Evolutionary conservation across 2,797 vertebrate species (phyloP), one percentile per base, ranked within the genome.

Genomic region (Enteromius unitaeniatus): DNA sequence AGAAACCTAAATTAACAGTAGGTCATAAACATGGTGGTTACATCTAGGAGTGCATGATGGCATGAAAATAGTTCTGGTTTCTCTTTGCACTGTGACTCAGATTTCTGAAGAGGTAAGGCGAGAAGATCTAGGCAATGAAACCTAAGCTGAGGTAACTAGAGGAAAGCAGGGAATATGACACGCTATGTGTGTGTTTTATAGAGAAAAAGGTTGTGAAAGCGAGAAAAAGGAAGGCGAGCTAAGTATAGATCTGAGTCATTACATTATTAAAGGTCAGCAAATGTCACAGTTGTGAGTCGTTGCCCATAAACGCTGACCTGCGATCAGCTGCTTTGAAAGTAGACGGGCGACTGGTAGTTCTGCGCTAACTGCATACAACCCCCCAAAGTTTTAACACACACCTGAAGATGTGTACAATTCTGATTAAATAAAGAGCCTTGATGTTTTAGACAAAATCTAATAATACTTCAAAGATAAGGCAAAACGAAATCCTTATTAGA

Each of bases 261-360:
- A 86, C 79, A 81, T 83, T 78, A 58, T 37, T 83, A 87, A 89
- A 89, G 88, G 86, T 87, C 88, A 67, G 77, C 84, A 86, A 86
- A 89, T 87, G 86, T 87, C 86, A 87, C 84, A 85, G 87, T 86
- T 60, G 81, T 21, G 77, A 80, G 79, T 79, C 70, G 86, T 87
- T 80, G 58, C 84, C 81, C 67, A 84, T 80, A 85, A 78, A 65
- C 26, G 28, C 75, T 84, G 86, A 82, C 82, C 81, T 69, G 76
- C 28, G 69, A 86, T 80, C 85, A 82, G 81, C 70, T 73, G 81
- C 68, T 73, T 73, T 75, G 42, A 74, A 45, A 70, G 19, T 15
- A 28, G 42, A 79, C 0, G 45, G 26, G 40, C 1, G 21, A 68
- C 42, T 3, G 65, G n/a, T 21, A 42, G 37, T 47, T 58, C 19